These are phyloP conservation scores for Megaleporinus macrocephalus DNA, from an alignment of 2,113 vertebrate species.

Conservation along the genomic window DNA sequence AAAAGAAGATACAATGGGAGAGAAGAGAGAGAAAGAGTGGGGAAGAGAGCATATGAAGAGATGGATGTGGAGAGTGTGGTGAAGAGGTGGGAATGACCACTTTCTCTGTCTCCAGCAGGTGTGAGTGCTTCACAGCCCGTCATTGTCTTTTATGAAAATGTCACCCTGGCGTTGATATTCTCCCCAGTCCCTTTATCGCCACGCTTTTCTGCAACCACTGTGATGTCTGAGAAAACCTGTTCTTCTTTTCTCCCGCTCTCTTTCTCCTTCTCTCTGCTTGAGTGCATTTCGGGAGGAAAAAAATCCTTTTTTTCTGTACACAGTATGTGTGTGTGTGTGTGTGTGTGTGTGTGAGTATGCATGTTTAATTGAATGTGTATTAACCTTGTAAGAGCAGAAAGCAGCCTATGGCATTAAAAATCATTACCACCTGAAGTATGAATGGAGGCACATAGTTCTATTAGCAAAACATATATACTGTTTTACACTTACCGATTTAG, in stretches of 20 bases:
- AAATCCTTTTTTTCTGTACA: background rate
- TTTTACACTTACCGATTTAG: no score
- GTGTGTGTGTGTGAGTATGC: no score
- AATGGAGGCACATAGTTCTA: no score
- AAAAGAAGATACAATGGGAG: background rate
- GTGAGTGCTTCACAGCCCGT: conserved; percentile 56
- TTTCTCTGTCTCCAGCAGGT: conserved; percentile 43
- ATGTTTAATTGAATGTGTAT: no score
- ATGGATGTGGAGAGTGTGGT: background rate
- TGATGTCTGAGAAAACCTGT: conserved; percentile 79
- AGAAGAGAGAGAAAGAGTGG: no score
- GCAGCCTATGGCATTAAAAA: no score
- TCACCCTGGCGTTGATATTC: conserved; percentile 79
- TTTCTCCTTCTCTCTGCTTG: conserved; percentile 47
- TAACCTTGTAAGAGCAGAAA: no score
- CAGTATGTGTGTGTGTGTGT: no score
- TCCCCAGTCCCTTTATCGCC: conserved; percentile 69
- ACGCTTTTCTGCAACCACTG: conserved; percentile 70
- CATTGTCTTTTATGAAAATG: conserved; percentile 78
- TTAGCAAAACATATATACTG: no score
- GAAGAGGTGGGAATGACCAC: conserved; percentile 27
- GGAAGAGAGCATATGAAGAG: background rate
- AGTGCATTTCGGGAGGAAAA: conserved; percentile 3
- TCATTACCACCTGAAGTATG: no score
- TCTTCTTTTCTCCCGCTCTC: conserved; percentile 19